phyloP scores from a whole-genome alignment of 2,888 invertebrate species.

The Lasius fuliginosus region DNA sequence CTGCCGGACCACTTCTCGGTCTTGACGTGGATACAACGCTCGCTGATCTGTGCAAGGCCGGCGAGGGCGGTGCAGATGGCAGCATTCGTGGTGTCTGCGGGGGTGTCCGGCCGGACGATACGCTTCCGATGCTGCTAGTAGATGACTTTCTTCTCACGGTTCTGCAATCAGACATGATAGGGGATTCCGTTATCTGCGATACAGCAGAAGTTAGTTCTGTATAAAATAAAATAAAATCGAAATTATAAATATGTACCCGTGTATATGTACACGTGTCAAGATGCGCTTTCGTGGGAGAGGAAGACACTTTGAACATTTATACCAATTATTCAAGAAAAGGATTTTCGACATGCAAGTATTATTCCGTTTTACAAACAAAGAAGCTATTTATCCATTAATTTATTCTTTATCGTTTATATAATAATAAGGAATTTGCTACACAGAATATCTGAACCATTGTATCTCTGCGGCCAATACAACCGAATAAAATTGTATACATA shows the following conservation, averaged over 20 bases:
- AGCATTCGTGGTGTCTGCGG: conserved; percentile 85
- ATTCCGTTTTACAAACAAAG: background rate
- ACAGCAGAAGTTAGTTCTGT: background rate
- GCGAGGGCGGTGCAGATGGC: conserved; percentile 85
- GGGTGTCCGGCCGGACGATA: conserved; percentile 86
- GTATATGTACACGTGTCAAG: too few species aligned
- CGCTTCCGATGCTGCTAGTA: conserved; percentile 83
- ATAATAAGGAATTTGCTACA: too few species aligned
- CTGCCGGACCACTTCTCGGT: conserved; percentile 93
- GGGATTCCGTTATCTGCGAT: background rate
- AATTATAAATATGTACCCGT: background rate
- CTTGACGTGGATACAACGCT: conserved; percentile 86
- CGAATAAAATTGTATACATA: background rate
- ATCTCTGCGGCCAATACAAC: background rate
- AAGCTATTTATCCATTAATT: background rate
- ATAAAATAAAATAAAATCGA: background rate
- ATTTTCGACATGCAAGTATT: background rate
- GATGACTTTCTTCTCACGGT: conserved; percentile 84
- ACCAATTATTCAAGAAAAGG: background rate
- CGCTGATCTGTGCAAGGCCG: conserved; percentile 86
- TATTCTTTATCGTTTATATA: background rate
- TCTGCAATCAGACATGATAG: conserved; percentile 66
- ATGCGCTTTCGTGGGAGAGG: background rate
- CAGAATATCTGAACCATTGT: background rate
- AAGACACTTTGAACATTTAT: background rate